phyloP scores from a whole-genome alignment of 2,113 vertebrate genomes.

The Actenoides lindsayi region DNA sequence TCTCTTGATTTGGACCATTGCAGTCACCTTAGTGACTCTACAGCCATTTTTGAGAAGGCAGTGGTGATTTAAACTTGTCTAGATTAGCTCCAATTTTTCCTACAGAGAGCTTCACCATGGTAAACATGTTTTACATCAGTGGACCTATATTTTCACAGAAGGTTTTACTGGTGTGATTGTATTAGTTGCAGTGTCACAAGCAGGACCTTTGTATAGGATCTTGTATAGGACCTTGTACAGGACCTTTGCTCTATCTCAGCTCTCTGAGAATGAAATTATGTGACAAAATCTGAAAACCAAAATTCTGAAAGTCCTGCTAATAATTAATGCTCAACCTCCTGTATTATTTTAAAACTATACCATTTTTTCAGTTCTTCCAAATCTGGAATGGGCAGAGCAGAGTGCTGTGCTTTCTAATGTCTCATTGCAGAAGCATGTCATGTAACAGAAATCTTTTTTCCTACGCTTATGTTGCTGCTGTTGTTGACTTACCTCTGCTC shows the following conservation, averaged over 20 bases:
- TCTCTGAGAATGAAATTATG: neutral
- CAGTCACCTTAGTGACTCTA: neutral
- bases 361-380: neutral
- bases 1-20: neutral
- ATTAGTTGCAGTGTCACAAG: neutral
- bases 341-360: neutral
- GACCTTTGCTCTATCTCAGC: neutral
- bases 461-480: neutral
- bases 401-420: neutral
- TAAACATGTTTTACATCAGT: neutral
- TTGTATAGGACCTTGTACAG: neutral
- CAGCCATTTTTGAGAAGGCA: neutral
- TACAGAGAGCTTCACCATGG: neutral
- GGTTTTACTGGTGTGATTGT: neutral
- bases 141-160: neutral
- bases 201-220: neutral
- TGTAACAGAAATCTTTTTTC: neutral
- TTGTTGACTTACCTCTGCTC: neutral
- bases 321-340: neutral
- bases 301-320: neutral
- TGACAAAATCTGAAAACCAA: neutral
- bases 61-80: neutral
- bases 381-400: neutral
- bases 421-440: neutral
- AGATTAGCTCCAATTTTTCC: neutral